Percentiles rank a stretch among this genome's conserved stretches.
Conservation (phyloP, 2,797 vertebrate species). For the Lithobates pipiens region DNA sequence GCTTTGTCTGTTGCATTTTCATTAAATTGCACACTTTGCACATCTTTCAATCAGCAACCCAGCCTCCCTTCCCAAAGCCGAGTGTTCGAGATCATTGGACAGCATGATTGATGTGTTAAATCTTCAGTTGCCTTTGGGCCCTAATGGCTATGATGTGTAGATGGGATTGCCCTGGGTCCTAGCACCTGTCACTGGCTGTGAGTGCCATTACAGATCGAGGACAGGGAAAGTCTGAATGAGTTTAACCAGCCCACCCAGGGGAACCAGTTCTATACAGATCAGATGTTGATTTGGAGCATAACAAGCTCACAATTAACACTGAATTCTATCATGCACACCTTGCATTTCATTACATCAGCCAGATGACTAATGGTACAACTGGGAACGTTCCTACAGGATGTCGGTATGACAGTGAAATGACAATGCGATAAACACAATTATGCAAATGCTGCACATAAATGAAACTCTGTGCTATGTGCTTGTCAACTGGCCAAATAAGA, state of each 20-base stretch:
- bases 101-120: conserved; percentile 34
- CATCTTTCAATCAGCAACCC: too few species aligned
- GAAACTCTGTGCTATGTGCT: not conserved
- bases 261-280: too few species aligned
- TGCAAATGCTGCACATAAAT: not conserved
- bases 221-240: not conserved
- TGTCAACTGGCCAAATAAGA: too few species aligned
- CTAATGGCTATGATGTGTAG: not conserved
- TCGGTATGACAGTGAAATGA: not conserved
- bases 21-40: too few species aligned
- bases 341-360: too few species aligned
- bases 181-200: not conserved
- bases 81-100: not conserved
- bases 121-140: conserved; percentile 18
- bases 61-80: too few species aligned
- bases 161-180: conserved; percentile 14
- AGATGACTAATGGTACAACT: not conserved
- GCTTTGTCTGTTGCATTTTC: too few species aligned
- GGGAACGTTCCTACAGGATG: not conserved
- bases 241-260: too few species aligned
- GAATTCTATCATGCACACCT: too few species aligned
- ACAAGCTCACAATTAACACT: too few species aligned
- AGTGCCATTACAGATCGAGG: not conserved
- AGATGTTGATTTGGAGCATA: too few species aligned
- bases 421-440: not conserved